A percentile compares a stretch with the other conserved stretches of the same genome.
These are phyloP conservation scores for Panthera leo DNA, from an alignment of 2,113 vertebrate species.

Conservation along the genomic window DNA sequence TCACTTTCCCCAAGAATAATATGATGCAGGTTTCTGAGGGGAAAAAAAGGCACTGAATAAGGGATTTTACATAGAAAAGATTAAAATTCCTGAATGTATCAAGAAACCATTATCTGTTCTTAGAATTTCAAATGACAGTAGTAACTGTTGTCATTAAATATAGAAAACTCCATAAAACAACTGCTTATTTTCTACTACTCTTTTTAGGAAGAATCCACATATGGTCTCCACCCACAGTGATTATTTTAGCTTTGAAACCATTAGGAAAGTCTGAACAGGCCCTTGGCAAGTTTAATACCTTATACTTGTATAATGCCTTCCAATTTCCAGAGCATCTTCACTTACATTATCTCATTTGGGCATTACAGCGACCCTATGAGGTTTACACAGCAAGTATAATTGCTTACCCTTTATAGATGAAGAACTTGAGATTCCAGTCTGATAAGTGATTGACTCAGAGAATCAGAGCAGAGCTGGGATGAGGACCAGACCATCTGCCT, in stretches of 20 bases:
- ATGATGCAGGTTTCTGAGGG: background rate
- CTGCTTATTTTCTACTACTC: background rate
- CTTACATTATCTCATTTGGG: background rate
- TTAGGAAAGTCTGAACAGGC: background rate
- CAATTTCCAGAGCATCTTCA: background rate
- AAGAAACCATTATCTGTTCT: constrained; percentile 10
- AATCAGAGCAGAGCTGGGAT: background rate
- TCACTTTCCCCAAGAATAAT: background rate
- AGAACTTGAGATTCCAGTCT: background rate
- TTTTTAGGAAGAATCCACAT: background rate
- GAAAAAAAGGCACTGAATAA: background rate
- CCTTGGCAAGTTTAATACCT: background rate
- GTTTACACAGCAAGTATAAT: background rate
- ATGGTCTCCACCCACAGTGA: background rate
- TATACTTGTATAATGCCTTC: background rate
- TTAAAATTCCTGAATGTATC: constrained; percentile 20
- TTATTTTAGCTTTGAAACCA: background rate
- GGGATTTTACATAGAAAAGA: background rate
- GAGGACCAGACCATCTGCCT: background rate
- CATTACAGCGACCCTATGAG: background rate
- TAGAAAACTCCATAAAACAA: constrained; percentile 9
- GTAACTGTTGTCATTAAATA: background rate
- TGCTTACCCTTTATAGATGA: background rate
- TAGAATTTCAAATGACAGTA: constrained; percentile 26
- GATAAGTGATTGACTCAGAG: background rate